Percentiles rank a stretch among this genome's conserved stretches.
Evolutionary conservation across 2,888 invertebrate genomes (phyloP).

Genomic region (Prenolepis imparis): DNA sequence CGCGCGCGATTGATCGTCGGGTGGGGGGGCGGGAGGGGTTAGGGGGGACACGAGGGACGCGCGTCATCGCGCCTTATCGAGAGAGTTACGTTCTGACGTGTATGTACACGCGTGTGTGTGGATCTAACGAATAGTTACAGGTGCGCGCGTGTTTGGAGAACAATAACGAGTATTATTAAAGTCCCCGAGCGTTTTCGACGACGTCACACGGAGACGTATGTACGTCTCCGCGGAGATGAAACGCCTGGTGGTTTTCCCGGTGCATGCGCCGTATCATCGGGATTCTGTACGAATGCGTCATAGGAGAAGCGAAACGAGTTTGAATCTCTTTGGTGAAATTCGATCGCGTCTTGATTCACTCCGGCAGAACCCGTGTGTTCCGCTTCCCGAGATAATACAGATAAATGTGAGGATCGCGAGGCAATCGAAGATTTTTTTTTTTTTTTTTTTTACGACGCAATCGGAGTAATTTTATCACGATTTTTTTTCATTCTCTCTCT

Average conservation of each 20-base stretch:
- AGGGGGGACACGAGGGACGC: neutral
- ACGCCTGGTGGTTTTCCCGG: neutral
- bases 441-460: neutral
- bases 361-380: neutral
- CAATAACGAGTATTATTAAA: neutral
- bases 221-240: neutral
- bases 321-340: conserved; percentile 30
- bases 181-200: neutral
- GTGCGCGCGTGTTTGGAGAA: neutral
- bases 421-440: neutral
- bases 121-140: neutral
- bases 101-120: too few relatives aligned
- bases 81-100: neutral
- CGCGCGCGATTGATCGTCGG: conserved; percentile 51
- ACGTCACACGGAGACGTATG: neutral
- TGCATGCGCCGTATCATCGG: conserved; percentile 25
- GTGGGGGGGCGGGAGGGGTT: neutral
- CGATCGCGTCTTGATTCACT: conserved; percentile 5
- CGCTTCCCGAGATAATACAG: neutral
- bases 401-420: neutral
- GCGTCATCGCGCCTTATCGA: conserved; percentile 44
- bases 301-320: neutral
- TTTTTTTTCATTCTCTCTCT: neutral
- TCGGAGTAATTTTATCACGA: neutral
- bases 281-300: neutral